phyloP scores from a whole-genome alignment of 2,797 vertebrate species.

The Alauda arvensis region DNA sequence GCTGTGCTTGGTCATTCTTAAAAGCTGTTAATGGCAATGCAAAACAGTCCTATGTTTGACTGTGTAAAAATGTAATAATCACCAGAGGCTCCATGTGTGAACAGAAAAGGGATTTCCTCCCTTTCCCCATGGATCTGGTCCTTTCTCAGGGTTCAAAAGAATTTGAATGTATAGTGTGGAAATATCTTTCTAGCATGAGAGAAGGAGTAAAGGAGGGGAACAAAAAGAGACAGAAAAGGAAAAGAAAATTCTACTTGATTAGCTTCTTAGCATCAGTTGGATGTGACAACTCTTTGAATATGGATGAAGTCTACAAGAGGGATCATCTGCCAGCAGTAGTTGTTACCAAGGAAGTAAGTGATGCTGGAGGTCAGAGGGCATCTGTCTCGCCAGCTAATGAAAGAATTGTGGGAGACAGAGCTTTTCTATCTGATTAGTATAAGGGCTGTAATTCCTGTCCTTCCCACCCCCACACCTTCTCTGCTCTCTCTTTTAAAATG shows the following conservation, averaged over 20 bases:
- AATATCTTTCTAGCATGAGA: neutral
- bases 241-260: slow-evolving; percentile 66
- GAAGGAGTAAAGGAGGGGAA: neutral
- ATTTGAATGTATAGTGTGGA: neutral
- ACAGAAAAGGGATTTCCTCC: neutral
- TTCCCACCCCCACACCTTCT: slow-evolving; percentile 51
- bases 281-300: slow-evolving; percentile 66
- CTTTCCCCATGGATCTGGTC: neutral
- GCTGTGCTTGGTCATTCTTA: neutral
- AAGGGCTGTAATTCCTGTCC: slow-evolving; percentile 47
- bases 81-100: neutral
- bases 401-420: slow-evolving; percentile 63
- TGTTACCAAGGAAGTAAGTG: slow-evolving; percentile 69
- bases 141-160: slow-evolving; percentile 9
- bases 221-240: slow-evolving; percentile 11
- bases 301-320: slow-evolving; percentile 69
- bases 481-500: slow-evolving; percentile 24
- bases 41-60: neutral
- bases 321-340: slow-evolving; percentile 69
- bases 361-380: slow-evolving; percentile 58
- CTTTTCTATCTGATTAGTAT: slow-evolving; percentile 67
- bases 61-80: neutral
- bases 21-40: neutral
- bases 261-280: slow-evolving; percentile 66
- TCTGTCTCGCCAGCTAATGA: slow-evolving; percentile 67